Conservation (phyloP, 1,140 invertebrate species). For the Penaeus japonicus region DNA sequence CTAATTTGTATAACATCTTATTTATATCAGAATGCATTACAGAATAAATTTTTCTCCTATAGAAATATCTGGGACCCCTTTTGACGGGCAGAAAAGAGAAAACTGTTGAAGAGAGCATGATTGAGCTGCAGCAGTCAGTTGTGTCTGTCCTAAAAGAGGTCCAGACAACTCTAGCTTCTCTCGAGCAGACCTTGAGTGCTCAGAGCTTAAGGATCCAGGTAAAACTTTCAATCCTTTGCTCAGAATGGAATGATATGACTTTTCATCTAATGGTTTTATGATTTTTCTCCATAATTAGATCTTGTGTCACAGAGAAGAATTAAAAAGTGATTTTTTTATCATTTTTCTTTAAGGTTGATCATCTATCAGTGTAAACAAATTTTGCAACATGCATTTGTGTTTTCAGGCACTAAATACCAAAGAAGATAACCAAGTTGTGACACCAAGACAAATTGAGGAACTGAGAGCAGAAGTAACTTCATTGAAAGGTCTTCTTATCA, state of each 20-base stretch:
- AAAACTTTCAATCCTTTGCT: background rate
- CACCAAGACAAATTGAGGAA: constrained; percentile 20
- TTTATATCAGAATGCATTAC: too few species aligned
- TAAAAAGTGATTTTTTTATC: too few species aligned
- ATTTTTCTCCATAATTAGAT: too few species aligned
- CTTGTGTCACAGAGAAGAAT: background rate
- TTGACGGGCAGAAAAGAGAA: constrained; percentile 41
- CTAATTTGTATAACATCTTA: too few species aligned
- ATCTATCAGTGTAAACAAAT: background rate
- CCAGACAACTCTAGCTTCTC: constrained; percentile 35
- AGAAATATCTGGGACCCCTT: constrained; percentile 37
- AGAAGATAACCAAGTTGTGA: constrained; percentile 8
- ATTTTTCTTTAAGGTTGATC: too few species aligned
- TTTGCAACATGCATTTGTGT: background rate
- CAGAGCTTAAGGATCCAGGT: constrained; percentile 43
- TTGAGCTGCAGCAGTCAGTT: constrained; percentile 41
- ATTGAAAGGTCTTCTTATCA: constrained; percentile 38
- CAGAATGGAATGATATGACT: background rate
- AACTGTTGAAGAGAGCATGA: constrained; percentile 45
- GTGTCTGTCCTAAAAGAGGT: constrained; percentile 39
- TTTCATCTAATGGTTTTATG: too few species aligned
- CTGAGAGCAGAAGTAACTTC: constrained; percentile 23
- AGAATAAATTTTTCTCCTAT: background rate
- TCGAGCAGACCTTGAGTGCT: constrained; percentile 18
- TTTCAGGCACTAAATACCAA: constrained; percentile 9